Percentiles rank a stretch among this genome's conserved stretches.
phyloP scores from a whole-genome alignment of 2,113 vertebrate genomes.

The Telmatochromis sp. region DNA sequence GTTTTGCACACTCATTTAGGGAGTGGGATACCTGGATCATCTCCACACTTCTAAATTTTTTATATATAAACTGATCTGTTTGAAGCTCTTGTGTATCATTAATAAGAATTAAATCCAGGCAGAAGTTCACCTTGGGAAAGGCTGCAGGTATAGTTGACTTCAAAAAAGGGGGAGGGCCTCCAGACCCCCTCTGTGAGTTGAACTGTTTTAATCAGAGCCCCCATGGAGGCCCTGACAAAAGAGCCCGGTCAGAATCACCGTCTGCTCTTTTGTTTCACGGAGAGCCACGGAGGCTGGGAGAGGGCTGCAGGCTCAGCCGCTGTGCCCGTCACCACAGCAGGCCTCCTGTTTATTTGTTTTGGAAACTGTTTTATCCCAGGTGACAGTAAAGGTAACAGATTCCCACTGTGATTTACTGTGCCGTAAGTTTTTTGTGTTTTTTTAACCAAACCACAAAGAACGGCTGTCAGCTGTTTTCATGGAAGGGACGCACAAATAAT shows the following conservation, averaged over 20 bases:
- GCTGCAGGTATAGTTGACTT: constrained; percentile 22
- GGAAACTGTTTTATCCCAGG: constrained; percentile 44
- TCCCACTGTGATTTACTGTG: constrained; percentile 9
- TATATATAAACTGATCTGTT: background rate
- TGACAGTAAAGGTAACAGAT: constrained; percentile 45
- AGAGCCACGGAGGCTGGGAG: constrained; percentile 61
- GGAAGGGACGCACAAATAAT: background rate
- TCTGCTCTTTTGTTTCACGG: constrained; percentile 69
- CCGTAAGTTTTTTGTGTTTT: background rate
- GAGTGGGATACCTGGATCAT: background rate
- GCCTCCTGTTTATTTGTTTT: constrained; percentile 51
- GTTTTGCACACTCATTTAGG: background rate
- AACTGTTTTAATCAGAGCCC: constrained; percentile 65
- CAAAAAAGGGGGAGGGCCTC: background rate
- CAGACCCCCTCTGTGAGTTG: constrained; percentile 48
- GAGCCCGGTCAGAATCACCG: constrained; percentile 54
- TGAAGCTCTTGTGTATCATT: background rate
- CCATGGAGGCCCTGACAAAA: constrained; percentile 67
- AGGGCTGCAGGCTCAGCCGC: background rate
- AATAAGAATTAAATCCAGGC: background rate
- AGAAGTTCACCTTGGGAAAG: background rate
- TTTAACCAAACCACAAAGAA: background rate
- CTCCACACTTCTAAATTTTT: background rate
- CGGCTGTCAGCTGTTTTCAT: background rate
- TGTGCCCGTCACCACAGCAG: constrained; percentile 33